Evolutionary conservation across 1,140 invertebrate genomes (phyloP), one percentile per base, ranked within the genome.

Genomic region (Papilio xuthus): DNA sequence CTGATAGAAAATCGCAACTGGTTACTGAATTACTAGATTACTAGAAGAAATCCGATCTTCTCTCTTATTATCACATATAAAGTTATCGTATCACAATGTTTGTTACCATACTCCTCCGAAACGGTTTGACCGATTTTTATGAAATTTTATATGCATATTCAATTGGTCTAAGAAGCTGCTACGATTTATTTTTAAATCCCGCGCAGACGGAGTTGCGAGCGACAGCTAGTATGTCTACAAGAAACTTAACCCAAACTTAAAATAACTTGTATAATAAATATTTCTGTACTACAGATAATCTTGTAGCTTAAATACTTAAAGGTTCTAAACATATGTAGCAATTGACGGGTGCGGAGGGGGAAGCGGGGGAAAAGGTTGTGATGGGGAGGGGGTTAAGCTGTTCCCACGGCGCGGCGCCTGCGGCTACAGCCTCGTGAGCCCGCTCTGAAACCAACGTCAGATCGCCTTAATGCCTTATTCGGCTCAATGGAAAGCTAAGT

Each of bases 371-470:
- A 2, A 26, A 9, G 56, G 60, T 67, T 67, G 50, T 6, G 50
- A 15, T n/a, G 60, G 60, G 56, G 20, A 23, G 23, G 60, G 60
- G 78, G 50, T 63, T 23, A 74, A 37, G 81, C 76, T 67, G 79
- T 82, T 82, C 81, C 81, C 81, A 82, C 81, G 81, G 37, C 78
- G 44, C 69, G 26, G 69, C 81, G 79, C 79, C 81, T 23, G 77
- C 70, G 81, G 80, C 78, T 81, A 78, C 78, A 81, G 77, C 80
- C 70, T 71, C 78, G 53, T 76, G 63, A 74, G 73, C 53, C 53
- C 50, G 32, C 70, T 78, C 78, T 81, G 76, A 69, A 81, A 81
- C 77, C 71, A 72, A 37, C 44, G 70, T 74, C 77, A 50, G 32
- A 70, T 73, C 74, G 7, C 37, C 53, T 44, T 56, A 28, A 67